Percentiles rank a stretch among this genome's conserved stretches.
phyloP scores from a whole-genome alignment of 2,113 vertebrate genomes.

The Cathartes aura region DNA sequence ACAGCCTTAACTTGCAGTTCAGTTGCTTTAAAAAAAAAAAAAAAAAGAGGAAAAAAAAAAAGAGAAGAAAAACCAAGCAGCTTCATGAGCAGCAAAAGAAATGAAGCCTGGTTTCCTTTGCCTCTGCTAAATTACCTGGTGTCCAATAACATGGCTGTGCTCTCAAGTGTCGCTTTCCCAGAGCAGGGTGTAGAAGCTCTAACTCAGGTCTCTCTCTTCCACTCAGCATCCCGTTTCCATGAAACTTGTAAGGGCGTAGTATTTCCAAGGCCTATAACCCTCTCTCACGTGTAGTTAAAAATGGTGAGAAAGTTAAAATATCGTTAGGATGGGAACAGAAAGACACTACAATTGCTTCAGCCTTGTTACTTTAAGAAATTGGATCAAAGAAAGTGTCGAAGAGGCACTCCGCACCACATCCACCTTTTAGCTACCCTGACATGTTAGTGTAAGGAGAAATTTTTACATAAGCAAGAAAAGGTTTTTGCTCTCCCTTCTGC shows the following conservation, averaged over 20 bases:
- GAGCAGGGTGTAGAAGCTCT: not conserved
- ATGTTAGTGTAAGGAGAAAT: not conserved
- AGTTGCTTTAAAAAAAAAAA: not conserved
- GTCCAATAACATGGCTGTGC: too few species aligned
- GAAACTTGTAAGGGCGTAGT: not conserved
- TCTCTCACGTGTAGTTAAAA: not conserved
- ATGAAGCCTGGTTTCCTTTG: not conserved
- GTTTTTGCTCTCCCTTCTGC: not conserved
- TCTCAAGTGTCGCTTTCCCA: not conserved
- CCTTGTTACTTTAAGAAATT: not conserved
- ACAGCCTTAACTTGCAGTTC: not conserved
- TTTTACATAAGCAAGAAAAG: not conserved
- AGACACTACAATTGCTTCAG: not conserved
- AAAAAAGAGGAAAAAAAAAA: not conserved
- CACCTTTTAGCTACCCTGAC: not conserved
- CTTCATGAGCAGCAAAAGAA: not conserved
- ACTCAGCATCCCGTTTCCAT: not conserved
- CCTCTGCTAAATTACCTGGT: not conserved
- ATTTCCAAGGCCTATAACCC: not conserved
- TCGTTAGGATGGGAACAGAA: not conserved
- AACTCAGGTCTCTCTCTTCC: not conserved
- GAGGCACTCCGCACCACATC: not conserved
- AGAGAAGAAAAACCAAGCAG: not conserved
- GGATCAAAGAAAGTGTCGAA: not conserved
- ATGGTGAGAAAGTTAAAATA: not conserved